Percentiles rank a stretch among this genome's conserved stretches.
Evolutionary conservation across 2,888 invertebrate species (phyloP).

Genomic region (Nemotelus pantherinus): DNA sequence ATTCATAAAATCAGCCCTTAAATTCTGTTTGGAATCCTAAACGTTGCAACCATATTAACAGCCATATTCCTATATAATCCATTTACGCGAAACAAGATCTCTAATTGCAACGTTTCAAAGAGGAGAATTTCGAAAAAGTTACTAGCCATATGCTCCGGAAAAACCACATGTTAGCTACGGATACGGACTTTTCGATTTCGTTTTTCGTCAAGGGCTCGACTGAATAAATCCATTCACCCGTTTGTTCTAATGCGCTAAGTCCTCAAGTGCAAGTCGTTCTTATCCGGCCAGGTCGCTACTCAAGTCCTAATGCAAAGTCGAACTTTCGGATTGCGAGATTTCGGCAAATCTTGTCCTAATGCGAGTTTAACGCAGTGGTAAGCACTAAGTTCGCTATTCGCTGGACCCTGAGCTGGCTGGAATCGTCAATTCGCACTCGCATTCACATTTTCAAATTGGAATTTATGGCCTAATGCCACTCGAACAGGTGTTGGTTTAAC

Average conservation of each 20-base stretch:
- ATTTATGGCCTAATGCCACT: constrained; percentile 54
- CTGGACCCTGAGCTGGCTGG: constrained; percentile 43
- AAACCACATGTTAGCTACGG: constrained; percentile 65
- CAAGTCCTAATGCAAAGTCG: constrained; percentile 18
- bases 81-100: constrained; percentile 38
- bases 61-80: constrained; percentile 29
- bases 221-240: background rate
- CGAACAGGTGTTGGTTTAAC: constrained; percentile 57
- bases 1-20: too few relatives aligned
- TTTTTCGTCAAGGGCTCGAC: constrained; percentile 2
- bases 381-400: constrained; percentile 43
- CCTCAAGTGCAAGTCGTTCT: constrained; percentile 26
- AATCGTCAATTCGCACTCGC: constrained; percentile 30
- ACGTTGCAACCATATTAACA: constrained; percentile 20
- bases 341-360: constrained; percentile 45
- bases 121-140: constrained; percentile 39
- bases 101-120: constrained; percentile 34
- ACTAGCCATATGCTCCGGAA: constrained; percentile 62
- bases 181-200: constrained; percentile 60
- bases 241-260: constrained; percentile 20
- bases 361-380: constrained; percentile 49
- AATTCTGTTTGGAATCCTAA: constrained; percentile 10
- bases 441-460: constrained; percentile 37
- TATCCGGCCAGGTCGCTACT: background rate
- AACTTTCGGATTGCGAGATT: constrained; percentile 30